Conservation (phyloP, 2,113 vertebrate genomes). For the Mormyrus iriodes region DNA sequence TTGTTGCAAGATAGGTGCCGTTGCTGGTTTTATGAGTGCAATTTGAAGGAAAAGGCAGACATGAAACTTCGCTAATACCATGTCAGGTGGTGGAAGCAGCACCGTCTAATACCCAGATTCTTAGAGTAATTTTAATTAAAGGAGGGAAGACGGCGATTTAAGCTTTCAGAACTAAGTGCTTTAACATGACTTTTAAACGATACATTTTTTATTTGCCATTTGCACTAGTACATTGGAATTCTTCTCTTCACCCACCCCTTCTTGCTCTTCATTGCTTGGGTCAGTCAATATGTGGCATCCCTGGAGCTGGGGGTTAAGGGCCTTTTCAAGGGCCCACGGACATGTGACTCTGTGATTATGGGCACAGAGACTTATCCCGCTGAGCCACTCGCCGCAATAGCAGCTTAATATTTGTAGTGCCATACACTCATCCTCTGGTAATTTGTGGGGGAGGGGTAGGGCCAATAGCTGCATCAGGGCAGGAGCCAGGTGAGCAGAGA, state of each 20-base stretch:
- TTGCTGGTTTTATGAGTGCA: not conserved
- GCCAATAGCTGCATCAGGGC: not conserved
- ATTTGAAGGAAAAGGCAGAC: too few relatives aligned
- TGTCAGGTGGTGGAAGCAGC: not conserved
- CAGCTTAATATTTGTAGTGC: not conserved
- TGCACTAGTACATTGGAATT: not conserved
- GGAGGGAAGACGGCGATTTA: not conserved
- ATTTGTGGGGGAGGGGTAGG: not conserved
- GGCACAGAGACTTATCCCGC: not conserved
- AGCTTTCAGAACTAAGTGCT: not conserved
- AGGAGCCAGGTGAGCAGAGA: not conserved
- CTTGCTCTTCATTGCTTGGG: not conserved
- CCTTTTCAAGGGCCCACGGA: not conserved
- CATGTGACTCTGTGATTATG: not conserved
- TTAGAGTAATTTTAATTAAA: not conserved
- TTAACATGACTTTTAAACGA: not conserved
- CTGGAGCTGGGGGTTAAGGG: not conserved
- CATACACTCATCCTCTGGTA: not conserved
- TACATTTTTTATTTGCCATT: not conserved
- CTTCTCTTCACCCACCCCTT: not conserved
- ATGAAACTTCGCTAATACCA: too few relatives aligned
- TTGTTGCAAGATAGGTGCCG: not conserved
- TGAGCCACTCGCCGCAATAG: not conserved
- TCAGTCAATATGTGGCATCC: not conserved
- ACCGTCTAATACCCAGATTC: not conserved